These are phyloP conservation scores for Rynchops niger DNA, from an alignment of 2,113 vertebrate species.

Conservation along the genomic window DNA sequence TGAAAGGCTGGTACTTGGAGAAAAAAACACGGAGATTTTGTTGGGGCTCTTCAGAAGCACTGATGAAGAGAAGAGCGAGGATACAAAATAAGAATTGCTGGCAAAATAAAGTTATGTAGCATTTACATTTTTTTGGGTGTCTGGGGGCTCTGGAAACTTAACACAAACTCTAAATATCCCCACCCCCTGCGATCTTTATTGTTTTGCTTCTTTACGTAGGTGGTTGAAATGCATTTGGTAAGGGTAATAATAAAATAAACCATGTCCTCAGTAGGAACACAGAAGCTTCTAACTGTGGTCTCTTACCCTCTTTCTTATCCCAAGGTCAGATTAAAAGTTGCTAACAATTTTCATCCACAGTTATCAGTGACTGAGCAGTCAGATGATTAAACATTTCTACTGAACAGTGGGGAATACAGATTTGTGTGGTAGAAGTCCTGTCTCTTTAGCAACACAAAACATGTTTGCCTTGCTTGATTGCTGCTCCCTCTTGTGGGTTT, in stretches of 20 bases:
- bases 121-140: neutral
- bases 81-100: neutral
- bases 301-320: neutral
- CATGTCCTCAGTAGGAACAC: neutral
- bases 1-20: neutral
- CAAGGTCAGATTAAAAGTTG: neutral
- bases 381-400: neutral
- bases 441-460: neutral
- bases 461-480: neutral
- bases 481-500: slow-evolving; percentile 59
- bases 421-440: neutral
- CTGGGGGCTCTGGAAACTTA: neutral
- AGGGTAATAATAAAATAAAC: no score
- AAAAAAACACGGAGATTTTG: neutral
- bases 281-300: neutral
- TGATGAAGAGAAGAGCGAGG: neutral
- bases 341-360: neutral
- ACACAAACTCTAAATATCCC: neutral
- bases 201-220: neutral
- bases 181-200: neutral
- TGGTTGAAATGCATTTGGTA: neutral
- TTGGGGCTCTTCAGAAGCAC: neutral
- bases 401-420: neutral
- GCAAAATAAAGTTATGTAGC: neutral
- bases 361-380: neutral